These are phyloP conservation scores for Aradophagus sp. DNA, from an alignment of 1,140 invertebrate genomes.

Conservation along the genomic window DNA sequence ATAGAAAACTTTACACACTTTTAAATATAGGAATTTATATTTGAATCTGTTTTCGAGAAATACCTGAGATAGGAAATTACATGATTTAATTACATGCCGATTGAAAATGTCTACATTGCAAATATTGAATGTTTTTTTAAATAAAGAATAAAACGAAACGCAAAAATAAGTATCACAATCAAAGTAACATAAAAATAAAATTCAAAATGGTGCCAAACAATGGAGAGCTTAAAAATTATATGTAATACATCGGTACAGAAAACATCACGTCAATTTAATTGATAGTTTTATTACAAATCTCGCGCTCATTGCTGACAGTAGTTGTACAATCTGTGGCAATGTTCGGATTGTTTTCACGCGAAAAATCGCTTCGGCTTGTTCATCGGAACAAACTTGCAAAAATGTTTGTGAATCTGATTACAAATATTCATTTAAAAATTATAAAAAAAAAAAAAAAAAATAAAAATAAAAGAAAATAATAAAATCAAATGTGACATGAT, in stretches of 20 bases:
- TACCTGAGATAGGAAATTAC: slow-evolving; percentile 35
- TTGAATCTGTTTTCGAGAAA: slow-evolving; percentile 27
- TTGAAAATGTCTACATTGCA: no score
- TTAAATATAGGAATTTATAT: slow-evolving; percentile 20
- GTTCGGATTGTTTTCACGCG: slow-evolving; percentile 13
- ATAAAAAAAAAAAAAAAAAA: slow-evolving; percentile 25
- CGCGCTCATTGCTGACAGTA: slow-evolving; percentile 36
- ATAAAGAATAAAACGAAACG: slow-evolving; percentile 10
- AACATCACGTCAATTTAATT: slow-evolving; percentile 21
- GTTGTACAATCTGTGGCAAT: slow-evolving; percentile 26
- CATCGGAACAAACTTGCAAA: slow-evolving; percentile 16
- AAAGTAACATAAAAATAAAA: neutral
- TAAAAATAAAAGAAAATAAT: slow-evolving; percentile 40
- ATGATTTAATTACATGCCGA: no score
- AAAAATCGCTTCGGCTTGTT: slow-evolving; percentile 15
- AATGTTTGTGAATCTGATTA: neutral
- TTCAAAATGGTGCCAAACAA: slow-evolving; percentile 12
- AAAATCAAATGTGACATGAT: no score
- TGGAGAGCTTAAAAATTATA: slow-evolving; percentile 17
- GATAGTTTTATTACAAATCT: slow-evolving; percentile 44
- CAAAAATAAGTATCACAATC: slow-evolving; percentile 6
- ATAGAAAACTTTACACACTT: slow-evolving; percentile 16
- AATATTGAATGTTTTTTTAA: slow-evolving; percentile 23
- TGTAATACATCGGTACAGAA: slow-evolving; percentile 17
- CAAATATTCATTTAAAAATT: slow-evolving; percentile 1